Evolutionary conservation across 2,797 vertebrate genomes (phyloP), one percentile per base, ranked within the genome.

Genomic region (Etheostoma nigrum): DNA sequence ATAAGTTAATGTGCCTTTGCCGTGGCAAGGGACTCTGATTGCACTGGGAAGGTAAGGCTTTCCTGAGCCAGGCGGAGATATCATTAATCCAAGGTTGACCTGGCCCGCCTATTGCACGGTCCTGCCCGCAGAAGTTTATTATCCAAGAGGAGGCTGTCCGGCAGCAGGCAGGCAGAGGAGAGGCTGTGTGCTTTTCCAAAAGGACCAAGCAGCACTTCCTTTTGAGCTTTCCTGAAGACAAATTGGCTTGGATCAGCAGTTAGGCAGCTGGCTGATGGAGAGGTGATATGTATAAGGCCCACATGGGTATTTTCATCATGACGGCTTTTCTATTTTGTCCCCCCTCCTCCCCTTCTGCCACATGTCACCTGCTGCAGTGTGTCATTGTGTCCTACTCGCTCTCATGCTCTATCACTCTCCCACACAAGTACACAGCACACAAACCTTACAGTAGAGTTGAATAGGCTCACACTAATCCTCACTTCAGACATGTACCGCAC

Each of bases 31-130:
- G 85, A 84, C 81, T 77, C 27, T 80, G 88, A 90, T 85, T 93
- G 88, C 68, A 45, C 75, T 62, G 78, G 82, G 81, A 86, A 87
- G 72, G 72, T 87, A 76, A 86, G 72, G 72, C 70, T 88, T 89
- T 77, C 85, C 83, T 77, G 74, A 79, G 84, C 74, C 64, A 84
- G 44, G 76, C 74, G 13, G 71, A 90, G 81, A 91, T 90, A 88
- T 91, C 90, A 93, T 93, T 93, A 92, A 92, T 93, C 89, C 89
- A 75, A 81, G 64, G 64, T 80, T 94, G 93, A 94, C 90, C 91
- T 63, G 80, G 71, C 49, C 71, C 62, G 74, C 70, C 71, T 85
- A 60, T 67, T 55, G 51, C 27, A 68, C 48, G 25, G 64, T 85
- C 54, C 73, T 72, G 78, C 72, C 77, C 51, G 73, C 74, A 62